A percentile compares a stretch with the other conserved stretches of the same genome.
phyloP scores from a whole-genome alignment of 2,113 vertebrate genomes.

The Semnornis frantzii region DNA sequence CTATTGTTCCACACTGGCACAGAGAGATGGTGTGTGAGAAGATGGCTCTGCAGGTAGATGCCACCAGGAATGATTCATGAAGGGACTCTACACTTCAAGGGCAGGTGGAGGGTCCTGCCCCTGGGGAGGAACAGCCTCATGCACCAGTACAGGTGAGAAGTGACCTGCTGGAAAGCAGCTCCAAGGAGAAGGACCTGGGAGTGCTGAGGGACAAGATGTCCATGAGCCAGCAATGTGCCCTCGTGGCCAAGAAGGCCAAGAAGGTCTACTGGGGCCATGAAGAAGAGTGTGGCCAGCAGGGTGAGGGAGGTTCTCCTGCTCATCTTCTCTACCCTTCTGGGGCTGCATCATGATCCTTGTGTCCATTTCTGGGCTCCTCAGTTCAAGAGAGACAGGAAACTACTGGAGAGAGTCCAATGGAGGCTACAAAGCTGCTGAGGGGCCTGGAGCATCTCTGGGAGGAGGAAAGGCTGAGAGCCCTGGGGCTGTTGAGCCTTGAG shows the following conservation, averaged over 20 bases:
- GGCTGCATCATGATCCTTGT: neutral
- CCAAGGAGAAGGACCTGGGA: neutral
- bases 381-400: neutral
- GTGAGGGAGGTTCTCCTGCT: neutral
- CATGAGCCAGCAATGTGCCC: neutral
- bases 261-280: neutral
- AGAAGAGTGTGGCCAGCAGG: neutral
- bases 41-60: neutral
- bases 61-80: neutral
- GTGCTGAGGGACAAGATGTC: neutral
- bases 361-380: neutral
- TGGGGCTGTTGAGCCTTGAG: too few relatives aligned
- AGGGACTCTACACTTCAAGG: neutral
- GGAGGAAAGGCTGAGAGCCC: too few relatives aligned
- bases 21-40: accelerated
- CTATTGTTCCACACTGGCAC: neutral
- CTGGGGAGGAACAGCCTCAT: neutral
- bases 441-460: too few relatives aligned
- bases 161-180: neutral
- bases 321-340: neutral
- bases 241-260: neutral
- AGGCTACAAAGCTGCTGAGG: too few relatives aligned
- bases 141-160: neutral
- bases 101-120: neutral
- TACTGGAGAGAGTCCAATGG: neutral